phyloP scores from a whole-genome alignment of 2,113 vertebrate genomes.

The Candoia aspera region DNA sequence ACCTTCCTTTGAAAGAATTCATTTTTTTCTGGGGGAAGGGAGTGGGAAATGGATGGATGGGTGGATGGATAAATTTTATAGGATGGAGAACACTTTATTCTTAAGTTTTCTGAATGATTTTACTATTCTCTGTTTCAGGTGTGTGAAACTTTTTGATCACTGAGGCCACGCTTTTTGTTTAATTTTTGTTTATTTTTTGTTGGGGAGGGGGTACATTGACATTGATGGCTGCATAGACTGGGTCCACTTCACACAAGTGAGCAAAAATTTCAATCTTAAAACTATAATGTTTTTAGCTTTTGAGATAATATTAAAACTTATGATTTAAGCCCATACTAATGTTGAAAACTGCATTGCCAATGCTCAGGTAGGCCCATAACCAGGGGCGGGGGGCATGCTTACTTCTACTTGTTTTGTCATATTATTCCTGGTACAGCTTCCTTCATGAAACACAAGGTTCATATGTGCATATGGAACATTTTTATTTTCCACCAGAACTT shows the following conservation, averaged over 20 bases:
- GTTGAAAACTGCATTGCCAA: background rate
- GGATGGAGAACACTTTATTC: background rate
- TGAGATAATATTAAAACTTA: background rate
- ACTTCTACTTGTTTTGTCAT: background rate
- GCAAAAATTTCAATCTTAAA: background rate
- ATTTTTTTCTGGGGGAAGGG: background rate
- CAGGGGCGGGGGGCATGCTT: background rate
- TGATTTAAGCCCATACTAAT: background rate
- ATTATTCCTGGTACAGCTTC: background rate
- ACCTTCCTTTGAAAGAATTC: background rate
- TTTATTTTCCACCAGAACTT: background rate
- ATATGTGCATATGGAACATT: background rate
- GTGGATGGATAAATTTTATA: background rate
- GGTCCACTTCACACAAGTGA: background rate
- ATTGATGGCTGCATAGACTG: background rate
- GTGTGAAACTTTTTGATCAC: background rate
- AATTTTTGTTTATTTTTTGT: background rate
- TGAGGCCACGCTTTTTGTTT: background rate
- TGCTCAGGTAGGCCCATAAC: background rate
- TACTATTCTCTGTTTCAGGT: background rate
- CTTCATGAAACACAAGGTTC: background rate
- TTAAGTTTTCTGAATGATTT: background rate
- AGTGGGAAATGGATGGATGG: background rate
- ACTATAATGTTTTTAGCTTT: background rate
- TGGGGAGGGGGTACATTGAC: background rate